phyloP scores from a whole-genome alignment of 2,797 vertebrate genomes.

The Lepilemur septentrionalis region DNA sequence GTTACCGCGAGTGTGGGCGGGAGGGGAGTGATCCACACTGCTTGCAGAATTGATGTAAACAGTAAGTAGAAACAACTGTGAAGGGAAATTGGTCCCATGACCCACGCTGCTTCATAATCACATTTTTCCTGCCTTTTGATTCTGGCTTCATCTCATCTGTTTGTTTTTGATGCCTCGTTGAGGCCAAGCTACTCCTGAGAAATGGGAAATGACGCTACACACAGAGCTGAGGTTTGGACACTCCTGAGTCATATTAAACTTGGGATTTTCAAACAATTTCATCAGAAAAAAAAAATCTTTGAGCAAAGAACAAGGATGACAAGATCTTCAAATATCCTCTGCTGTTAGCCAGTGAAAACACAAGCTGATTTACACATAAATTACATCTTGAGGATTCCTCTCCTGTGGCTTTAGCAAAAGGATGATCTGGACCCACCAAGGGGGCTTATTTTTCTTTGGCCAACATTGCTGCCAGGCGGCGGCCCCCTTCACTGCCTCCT shows the following conservation, averaged over 20 bases:
- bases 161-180: not conserved
- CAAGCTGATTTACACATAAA: not conserved
- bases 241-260: not conserved
- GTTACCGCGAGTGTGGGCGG: not conserved
- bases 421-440: not conserved
- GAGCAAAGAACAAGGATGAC: not conserved
- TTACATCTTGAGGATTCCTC: not conserved
- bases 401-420: not conserved
- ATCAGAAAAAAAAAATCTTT: slow-evolving; percentile 28
- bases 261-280: slow-evolving; percentile 13
- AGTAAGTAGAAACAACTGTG: slow-evolving; percentile 31
- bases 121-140: not conserved
- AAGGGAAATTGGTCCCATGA: not conserved
- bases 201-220: not conserved
- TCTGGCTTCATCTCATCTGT: not conserved
- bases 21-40: accelerated
- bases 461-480: not conserved
- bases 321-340: not conserved
- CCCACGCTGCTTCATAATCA: not conserved
- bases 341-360: not conserved
- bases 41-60: not conserved
- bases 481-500: not conserved
- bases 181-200: not conserved
- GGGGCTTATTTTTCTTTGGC: not conserved
- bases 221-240: not conserved